Conservation (phyloP, 2,888 invertebrate species). For the Erannis defoliaria region DNA sequence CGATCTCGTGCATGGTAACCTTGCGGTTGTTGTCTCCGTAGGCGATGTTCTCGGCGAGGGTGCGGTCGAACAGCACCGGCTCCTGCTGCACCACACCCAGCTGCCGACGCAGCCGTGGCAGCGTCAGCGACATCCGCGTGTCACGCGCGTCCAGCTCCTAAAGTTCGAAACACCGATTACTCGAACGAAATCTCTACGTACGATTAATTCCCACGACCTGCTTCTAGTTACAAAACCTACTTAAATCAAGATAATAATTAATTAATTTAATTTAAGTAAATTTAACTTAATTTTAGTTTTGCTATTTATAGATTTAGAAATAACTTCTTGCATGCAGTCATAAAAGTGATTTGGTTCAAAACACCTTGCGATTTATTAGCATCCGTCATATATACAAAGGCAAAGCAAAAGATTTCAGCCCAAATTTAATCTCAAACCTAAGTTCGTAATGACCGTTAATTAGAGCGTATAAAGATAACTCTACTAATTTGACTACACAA, state of each 20-base stretch:
- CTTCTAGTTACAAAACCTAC: neutral
- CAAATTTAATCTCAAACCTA: neutral
- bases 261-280: too few species aligned
- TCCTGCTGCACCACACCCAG: constrained; percentile 95
- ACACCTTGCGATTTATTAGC: neutral
- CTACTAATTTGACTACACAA: neutral
- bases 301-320: neutral
- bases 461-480: constrained; percentile 5
- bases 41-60: constrained; percentile 94
- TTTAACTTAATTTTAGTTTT: too few species aligned
- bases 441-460: neutral
- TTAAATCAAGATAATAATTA: too few species aligned
- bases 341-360: too few species aligned
- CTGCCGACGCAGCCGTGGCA: constrained; percentile 90
- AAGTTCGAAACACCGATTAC: neutral
- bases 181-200: too few species aligned
- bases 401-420: neutral
- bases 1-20: constrained; percentile 90
- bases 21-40: constrained; percentile 92
- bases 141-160: constrained; percentile 87
- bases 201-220: neutral
- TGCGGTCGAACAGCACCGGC: constrained; percentile 93
- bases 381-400: neutral
- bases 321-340: neutral
- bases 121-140: constrained; percentile 85